A percentile compares a stretch with the other conserved stretches of the same genome.
phyloP scores from a whole-genome alignment of 2,888 invertebrate species.

The Cephus pulcher region DNA sequence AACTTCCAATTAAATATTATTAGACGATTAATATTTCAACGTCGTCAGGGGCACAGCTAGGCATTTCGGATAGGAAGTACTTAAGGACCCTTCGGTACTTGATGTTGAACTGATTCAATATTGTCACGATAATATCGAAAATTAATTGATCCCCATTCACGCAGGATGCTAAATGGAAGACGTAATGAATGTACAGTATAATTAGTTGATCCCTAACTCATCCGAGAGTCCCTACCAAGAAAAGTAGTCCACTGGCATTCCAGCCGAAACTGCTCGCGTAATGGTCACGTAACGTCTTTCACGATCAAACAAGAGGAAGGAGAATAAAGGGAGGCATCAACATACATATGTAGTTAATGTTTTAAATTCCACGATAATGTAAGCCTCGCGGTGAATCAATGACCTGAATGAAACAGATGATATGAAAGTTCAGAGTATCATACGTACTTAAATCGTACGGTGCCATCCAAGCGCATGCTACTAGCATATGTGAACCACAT shows the following conservation, averaged over 20 bases:
- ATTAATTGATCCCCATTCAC: background rate
- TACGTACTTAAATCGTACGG: background rate
- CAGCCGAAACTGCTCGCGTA: background rate
- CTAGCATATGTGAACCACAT: background rate
- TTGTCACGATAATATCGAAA: background rate
- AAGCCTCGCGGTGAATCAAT: conserved; percentile 40
- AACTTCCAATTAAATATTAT: background rate
- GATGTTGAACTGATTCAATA: background rate
- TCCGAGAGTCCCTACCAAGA: background rate
- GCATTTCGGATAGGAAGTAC: background rate
- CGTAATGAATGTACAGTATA: background rate
- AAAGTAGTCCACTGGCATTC: background rate
- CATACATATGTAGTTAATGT: background rate
- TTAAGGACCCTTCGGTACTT: background rate
- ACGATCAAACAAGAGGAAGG: conserved; percentile 23
- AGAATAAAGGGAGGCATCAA: conserved; percentile 19
- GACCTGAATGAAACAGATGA: conserved; percentile 23
- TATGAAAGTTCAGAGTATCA: background rate
- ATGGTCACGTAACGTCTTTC: background rate
- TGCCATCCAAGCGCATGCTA: background rate
- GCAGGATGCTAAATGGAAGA: background rate
- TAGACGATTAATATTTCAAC: background rate
- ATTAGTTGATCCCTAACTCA: background rate
- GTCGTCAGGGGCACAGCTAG: background rate
- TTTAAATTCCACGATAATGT: conserved; percentile 35